Percentiles rank a stretch among this genome's conserved stretches.
Conservation (phyloP, 2,888 invertebrate genomes). For the Cetonia aurata region DNA sequence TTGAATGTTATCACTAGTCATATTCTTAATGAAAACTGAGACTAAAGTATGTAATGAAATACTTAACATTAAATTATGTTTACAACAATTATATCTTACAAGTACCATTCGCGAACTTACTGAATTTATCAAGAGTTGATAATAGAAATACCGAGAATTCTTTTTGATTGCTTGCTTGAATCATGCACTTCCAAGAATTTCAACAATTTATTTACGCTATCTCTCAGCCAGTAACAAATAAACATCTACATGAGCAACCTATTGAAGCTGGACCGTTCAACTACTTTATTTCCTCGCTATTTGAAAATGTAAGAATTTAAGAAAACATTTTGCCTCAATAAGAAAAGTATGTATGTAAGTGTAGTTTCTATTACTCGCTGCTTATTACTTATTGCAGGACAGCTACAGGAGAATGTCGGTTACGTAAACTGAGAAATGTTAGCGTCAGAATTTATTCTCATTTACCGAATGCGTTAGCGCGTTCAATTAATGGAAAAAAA, state of each 20-base stretch:
- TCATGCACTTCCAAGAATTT: slow-evolving; percentile 1
- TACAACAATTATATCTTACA: too few species aligned
- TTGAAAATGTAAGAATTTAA: neutral
- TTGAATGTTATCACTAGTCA: too few species aligned
- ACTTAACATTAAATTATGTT: too few species aligned
- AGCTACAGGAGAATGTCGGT: slow-evolving; percentile 21
- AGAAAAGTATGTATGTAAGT: slow-evolving; percentile 14
- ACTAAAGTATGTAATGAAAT: too few species aligned
- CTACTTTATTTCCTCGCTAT: too few species aligned
- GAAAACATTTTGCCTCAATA: slow-evolving; percentile 8
- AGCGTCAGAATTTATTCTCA: slow-evolving; percentile 32
- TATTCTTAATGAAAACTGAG: too few species aligned
- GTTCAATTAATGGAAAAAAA: slow-evolving; percentile 35
- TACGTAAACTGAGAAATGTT: slow-evolving; percentile 26
- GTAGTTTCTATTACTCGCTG: slow-evolving; percentile 3
- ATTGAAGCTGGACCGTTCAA: too few species aligned
- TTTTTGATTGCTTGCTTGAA: slow-evolving; percentile 1
- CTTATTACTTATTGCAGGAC: neutral
- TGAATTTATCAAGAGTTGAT: slow-evolving; percentile 11
- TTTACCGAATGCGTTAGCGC: slow-evolving; percentile 29
- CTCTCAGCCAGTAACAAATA: too few species aligned
- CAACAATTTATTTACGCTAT: neutral
- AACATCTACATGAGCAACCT: too few species aligned
- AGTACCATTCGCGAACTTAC: neutral
- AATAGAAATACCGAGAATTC: slow-evolving; percentile 10